Percentiles rank a stretch among this genome's conserved stretches.
Evolutionary conservation across 2,113 vertebrate genomes (phyloP).

Genomic region (Clarias macrocephalus): DNA sequence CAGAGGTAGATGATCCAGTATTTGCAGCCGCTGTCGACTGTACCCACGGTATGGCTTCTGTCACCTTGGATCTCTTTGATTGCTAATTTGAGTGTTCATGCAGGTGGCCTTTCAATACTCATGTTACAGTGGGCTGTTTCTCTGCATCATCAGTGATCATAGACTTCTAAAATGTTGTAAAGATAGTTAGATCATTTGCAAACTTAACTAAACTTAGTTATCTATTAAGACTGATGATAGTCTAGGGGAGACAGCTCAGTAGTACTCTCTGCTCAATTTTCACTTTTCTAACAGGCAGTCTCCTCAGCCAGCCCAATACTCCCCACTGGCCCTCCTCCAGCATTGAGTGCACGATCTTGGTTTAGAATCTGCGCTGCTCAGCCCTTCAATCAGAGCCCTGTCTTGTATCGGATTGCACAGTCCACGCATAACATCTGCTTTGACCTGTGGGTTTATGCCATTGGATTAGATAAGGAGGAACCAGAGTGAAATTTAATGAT

Average conservation of each 20-base stretch:
- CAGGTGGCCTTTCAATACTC: not conserved
- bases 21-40: conserved; percentile 29
- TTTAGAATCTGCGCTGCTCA: conserved; percentile 54
- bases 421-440: conserved; percentile 43
- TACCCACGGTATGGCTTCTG: conserved; percentile 23
- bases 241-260: conserved; percentile 37
- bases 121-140: not conserved
- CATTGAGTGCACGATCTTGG: conserved; percentile 49
- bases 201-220: conserved; percentile 16
- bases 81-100: not conserved
- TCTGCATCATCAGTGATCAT: conserved; percentile 1
- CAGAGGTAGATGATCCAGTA: conserved; percentile 13
- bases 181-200: conserved; percentile 21
- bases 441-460: conserved; percentile 42
- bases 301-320: conserved; percentile 39
- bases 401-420: conserved; percentile 53
- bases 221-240: conserved; percentile 48
- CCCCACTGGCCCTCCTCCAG: conserved; percentile 49
- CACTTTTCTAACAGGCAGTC: conserved; percentile 51
- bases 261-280: conserved; percentile 55
- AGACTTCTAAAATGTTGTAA: conserved; percentile 10
- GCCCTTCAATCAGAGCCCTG: conserved; percentile 49
- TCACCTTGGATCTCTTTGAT: conserved; percentile 8
- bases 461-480: conserved; percentile 47
- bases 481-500: conserved; percentile 50